phyloP scores from a whole-genome alignment of 2,113 vertebrate genomes.

The Elephas maximus region DNA sequence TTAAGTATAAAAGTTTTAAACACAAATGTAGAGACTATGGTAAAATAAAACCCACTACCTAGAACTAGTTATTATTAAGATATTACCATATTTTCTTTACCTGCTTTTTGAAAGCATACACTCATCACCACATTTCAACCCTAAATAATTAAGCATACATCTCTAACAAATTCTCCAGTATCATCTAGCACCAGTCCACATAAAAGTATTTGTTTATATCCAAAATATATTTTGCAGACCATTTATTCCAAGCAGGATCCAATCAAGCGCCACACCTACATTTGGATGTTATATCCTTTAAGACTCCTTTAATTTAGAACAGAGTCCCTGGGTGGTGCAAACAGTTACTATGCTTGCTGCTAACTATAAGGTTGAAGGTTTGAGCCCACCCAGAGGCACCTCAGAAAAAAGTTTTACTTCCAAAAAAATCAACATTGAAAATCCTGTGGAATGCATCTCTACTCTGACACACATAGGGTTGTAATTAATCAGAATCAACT shows the following conservation, averaged over 20 bases:
- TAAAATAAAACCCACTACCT: conserved; percentile 15
- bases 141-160: conserved; percentile 55
- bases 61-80: neutral
- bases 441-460: no score
- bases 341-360: no score
- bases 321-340: no score
- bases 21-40: neutral
- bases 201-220: neutral
- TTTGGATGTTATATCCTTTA: no score
- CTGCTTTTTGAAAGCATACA: conserved; percentile 64
- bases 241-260: neutral
- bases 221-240: conserved; percentile 22
- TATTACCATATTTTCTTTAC: conserved; percentile 56
- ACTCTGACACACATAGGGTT: no score
- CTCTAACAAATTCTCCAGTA: conserved; percentile 26
- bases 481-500: no score
- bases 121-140: conserved; percentile 49
- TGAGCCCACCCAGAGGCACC: no score
- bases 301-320: no score
- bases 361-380: no score
- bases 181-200: neutral
- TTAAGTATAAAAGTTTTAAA: conserved; percentile 49
- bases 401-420: no score
- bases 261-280: neutral
- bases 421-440: no score